Base-by-base conservation (phyloP, 2,113 vertebrate genomes). In the Triplophysa rosa region DNA sequence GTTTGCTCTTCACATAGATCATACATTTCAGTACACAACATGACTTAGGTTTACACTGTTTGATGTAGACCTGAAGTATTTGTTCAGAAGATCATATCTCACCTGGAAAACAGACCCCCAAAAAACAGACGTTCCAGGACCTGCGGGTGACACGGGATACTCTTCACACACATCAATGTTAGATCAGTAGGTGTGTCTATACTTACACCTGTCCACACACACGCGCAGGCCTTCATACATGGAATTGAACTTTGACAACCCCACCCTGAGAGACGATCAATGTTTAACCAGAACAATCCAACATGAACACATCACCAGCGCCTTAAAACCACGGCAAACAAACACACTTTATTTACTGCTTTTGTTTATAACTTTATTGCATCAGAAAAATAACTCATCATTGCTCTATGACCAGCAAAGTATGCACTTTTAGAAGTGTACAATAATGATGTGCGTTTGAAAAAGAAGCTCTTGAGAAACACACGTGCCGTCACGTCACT, bases 221-320 rank as follows among this genome's bases (percentile, higher is more conserved):
- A 24, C 21, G n/a, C 21, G 61, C 17, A 21, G 12, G 45, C n/a
- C 42, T 19, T 64, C 40, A 64, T 49, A 16, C 42, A 52, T 65
- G 19, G 47, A 40, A 81, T 19, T 62, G 76, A 64, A 84, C 83
- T 76, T 84, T 84, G 80, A 71, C 65, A 79, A 64, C 62, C 7
- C 21, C 65, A 78, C 69, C 77, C 75, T 40, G 47, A 12, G 52
- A 69, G 8, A 42, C 63, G 19, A 76, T 76, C 71, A 79, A 59
- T 76, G 58, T 74, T 74, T 78, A 77, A 37, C 79, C 54, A 58
- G 61, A 69, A 64, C 4, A 13, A 9, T 49, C 54, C 67, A 77
- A 49, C 61, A 71, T 67, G 16, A 83, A 26, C 64, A 56, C 56
- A 56, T 8, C 45, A 17, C 4, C 37, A 61, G 52, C 1, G 2